Conservation (phyloP, 2,113 vertebrate species). For the Muntiacus reevesi region DNA sequence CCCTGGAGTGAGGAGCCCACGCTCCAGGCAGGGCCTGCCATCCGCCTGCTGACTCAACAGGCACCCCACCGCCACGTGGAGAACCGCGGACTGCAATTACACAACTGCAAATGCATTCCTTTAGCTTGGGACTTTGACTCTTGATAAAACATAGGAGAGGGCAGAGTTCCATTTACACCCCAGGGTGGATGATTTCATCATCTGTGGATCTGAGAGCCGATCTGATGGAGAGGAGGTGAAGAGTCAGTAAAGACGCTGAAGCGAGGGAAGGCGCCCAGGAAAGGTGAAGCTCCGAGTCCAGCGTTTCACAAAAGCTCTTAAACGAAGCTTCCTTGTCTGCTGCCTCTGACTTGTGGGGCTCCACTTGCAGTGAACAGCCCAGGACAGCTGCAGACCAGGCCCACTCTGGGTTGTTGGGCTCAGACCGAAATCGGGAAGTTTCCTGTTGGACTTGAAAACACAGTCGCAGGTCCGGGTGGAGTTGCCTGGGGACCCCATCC, state of each 20-base stretch:
- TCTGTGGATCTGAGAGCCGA: not conserved
- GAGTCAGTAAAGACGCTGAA: not conserved
- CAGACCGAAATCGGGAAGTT: not conserved
- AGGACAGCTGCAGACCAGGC: not conserved
- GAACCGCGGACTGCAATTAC: not conserved
- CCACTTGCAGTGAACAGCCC: too few relatives aligned
- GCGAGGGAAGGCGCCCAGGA: not conserved
- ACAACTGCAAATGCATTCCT: not conserved
- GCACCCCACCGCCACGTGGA: not conserved
- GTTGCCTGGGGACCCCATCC: not conserved
- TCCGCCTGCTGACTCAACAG: not conserved
- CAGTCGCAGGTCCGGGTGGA: not conserved
- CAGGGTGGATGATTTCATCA: not conserved
- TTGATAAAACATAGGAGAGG: not conserved
- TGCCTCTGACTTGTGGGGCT: not conserved
- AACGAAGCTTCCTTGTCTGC: not conserved
- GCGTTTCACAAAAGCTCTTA: not conserved
- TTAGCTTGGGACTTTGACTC: not conserved
- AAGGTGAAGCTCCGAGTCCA: not conserved
- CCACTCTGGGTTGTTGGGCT: not conserved
- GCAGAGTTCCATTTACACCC: not conserved
- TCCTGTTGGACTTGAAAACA: not conserved
- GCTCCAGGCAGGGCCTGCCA: not conserved
- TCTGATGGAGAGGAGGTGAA: not conserved
- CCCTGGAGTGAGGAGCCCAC: not conserved